Percentiles rank a stretch among this genome's conserved stretches.
Evolutionary conservation across 2,888 invertebrate species (phyloP).

Genomic region (Oscheius sp.): DNA sequence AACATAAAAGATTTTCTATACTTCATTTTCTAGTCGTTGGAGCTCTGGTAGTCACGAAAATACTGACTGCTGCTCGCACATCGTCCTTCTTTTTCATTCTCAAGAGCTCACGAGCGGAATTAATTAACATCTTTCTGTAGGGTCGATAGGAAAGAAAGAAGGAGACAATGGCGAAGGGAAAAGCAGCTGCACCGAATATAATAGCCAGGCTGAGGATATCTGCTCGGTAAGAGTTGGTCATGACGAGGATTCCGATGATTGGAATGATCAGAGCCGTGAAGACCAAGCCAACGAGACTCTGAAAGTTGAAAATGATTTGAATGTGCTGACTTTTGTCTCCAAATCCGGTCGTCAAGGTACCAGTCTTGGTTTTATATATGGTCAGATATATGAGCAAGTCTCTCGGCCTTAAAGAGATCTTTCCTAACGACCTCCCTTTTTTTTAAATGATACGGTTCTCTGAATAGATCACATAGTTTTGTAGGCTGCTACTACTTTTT

Average conservation of each 20-base stretch:
- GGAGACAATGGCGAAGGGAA: conserved; percentile 13
- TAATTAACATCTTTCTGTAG: conserved; percentile 4
- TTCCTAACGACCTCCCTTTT: neutral
- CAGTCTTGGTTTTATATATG: neutral
- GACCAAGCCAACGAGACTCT: conserved; percentile 1
- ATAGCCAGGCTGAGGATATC: conserved; percentile 3
- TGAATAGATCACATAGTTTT: neutral
- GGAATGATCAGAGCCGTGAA: conserved; percentile 13
- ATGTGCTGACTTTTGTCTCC: neutral
- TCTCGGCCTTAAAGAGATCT: neutral
- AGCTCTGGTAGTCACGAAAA: neutral
- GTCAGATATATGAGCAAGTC: neutral
- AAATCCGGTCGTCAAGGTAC: neutral
- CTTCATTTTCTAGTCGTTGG: neutral
- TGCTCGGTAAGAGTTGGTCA: conserved; percentile 21
- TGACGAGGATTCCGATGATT: neutral
- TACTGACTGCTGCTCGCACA: neutral
- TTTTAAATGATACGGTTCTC: neutral
- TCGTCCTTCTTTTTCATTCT: neutral
- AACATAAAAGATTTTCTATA: neutral
- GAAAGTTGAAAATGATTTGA: neutral
- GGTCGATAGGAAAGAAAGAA: conserved; percentile 7
- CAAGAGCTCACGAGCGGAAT: neutral
- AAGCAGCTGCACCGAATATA: conserved; percentile 8
- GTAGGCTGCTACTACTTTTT: no score